Evolutionary conservation across 2,113 vertebrate species (phyloP).

Genomic region (Kryptolebias marmoratus): DNA sequence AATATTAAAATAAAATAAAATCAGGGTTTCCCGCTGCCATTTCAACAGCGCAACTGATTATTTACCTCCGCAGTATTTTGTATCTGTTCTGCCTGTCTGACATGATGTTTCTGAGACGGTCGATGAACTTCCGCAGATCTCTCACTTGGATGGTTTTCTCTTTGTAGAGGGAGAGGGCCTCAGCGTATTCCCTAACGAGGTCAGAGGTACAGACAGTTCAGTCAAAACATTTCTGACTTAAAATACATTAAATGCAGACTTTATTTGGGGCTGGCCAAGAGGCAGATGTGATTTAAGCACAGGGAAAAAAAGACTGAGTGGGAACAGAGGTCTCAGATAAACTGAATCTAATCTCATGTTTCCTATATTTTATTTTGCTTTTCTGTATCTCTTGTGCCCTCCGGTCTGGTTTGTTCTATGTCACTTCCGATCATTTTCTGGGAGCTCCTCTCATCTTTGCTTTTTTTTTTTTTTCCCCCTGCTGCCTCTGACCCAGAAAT

Average conservation of each 20-base stretch:
- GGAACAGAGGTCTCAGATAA: neutral
- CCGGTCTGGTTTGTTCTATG: neutral
- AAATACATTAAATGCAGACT: conserved; percentile 32
- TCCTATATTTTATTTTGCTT: neutral
- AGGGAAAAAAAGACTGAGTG: neutral
- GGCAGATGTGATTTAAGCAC: conserved; percentile 27
- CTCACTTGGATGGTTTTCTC: conserved; percentile 86
- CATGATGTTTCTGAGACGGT: conserved; percentile 86
- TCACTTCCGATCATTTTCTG: neutral
- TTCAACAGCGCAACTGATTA: accelerated
- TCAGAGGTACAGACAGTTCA: conserved; percentile 22
- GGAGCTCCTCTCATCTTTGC: neutral
- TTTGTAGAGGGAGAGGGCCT: conserved; percentile 86
- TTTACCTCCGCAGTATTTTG: conserved; percentile 84
- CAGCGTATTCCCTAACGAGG: conserved; percentile 82
- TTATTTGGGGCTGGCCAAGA: conserved; percentile 37
- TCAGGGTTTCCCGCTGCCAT: no score
- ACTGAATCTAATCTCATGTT: neutral
- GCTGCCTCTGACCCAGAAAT: neutral
- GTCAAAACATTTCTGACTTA: conserved; percentile 25
- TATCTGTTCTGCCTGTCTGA: conserved; percentile 85
- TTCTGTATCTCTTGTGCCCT: neutral
- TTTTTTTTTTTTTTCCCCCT: neutral
- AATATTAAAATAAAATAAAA: neutral
- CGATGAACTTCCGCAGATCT: conserved; percentile 82